Percentiles rank a stretch among this genome's conserved stretches.
Conservation (phyloP, 2,888 invertebrate species). For the Fabriciana adippe region DNA sequence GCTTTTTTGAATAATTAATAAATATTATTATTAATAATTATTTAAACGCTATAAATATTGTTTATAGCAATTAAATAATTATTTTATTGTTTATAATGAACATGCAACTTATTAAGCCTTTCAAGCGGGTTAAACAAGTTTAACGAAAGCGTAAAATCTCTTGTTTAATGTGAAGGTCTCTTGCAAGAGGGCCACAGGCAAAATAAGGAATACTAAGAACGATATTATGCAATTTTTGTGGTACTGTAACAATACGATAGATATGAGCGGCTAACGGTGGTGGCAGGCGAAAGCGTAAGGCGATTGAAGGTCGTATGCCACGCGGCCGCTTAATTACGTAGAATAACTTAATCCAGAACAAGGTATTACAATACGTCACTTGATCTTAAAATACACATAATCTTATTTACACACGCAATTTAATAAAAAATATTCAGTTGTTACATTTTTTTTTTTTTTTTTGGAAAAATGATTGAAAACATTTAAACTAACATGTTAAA, state of each 20-base stretch:
- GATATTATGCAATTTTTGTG: constrained; percentile 11
- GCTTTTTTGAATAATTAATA: too few species aligned
- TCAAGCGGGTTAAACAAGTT: constrained; percentile 7
- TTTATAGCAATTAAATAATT: neutral
- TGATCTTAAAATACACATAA: neutral
- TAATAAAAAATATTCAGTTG: too few species aligned
- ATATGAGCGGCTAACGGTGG: constrained; percentile 62
- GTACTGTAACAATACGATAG: constrained; percentile 32
- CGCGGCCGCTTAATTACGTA: constrained; percentile 41
- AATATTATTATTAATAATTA: too few species aligned
- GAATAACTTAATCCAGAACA: constrained; percentile 19
- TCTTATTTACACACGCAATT: neutral
- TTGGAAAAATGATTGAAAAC: too few species aligned
- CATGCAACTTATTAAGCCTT: neutral
- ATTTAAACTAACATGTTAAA: constrained; percentile 15
- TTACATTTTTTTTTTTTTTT: too few species aligned
- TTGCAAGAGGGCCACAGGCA: constrained; percentile 8
- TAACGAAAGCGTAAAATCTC: constrained; percentile 14
- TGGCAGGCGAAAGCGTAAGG: constrained; percentile 68
- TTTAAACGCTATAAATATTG: too few species aligned
- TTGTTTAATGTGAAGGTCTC: constrained; percentile 18
- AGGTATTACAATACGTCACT: constrained; percentile 24
- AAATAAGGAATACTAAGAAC: constrained; percentile 3
- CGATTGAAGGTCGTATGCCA: constrained; percentile 59
- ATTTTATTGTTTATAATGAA: neutral